Evolutionary conservation across 2,797 vertebrate genomes (phyloP).

Genomic region (Sebastes flavidus): DNA sequence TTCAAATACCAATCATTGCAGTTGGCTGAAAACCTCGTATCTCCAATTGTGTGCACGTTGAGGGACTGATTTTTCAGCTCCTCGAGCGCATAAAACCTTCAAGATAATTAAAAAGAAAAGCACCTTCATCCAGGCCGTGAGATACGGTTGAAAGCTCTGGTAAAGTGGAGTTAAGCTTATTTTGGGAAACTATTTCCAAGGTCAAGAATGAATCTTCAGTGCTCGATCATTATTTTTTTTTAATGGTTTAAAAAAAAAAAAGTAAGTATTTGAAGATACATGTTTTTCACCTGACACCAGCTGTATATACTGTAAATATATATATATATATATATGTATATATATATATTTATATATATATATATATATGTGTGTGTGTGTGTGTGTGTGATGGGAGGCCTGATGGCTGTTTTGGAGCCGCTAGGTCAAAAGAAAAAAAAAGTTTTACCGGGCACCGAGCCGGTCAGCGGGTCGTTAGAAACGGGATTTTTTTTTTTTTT

Average conservation of each 20-base stretch:
- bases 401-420: background rate
- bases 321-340: too few species aligned
- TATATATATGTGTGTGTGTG: background rate
- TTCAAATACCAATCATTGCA: background rate
- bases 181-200: background rate
- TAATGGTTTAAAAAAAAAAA: background rate
- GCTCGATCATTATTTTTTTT: background rate
- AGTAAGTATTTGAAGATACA: background rate
- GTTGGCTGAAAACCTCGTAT: background rate
- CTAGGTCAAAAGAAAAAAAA: background rate
- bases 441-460: background rate
- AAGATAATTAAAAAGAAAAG: background rate
- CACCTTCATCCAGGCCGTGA: background rate
- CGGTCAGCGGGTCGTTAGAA: background rate
- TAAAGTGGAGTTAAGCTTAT: background rate
- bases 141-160: background rate
- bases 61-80: background rate
- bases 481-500: background rate
- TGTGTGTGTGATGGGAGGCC: background rate
- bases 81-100: background rate
- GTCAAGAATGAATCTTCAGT: background rate
- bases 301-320: background rate
- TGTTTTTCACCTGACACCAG: background rate
- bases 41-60: background rate
- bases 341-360: too few species aligned